phyloP scores from a whole-genome alignment of 2,113 vertebrate genomes.

The Carlito syrichta region DNA sequence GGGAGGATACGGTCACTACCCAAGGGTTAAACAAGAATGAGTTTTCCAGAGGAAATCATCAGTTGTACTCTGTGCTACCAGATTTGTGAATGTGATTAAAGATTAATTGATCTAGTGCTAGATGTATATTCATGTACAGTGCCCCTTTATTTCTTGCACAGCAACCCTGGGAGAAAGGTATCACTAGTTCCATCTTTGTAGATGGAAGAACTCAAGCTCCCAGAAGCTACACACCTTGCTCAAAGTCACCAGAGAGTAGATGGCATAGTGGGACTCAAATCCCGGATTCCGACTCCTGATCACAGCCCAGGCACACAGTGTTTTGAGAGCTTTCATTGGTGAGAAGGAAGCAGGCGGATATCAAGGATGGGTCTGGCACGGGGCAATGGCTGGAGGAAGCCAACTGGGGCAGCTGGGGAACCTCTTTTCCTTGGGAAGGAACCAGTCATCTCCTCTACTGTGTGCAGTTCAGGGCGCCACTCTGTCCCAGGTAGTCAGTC shows the following conservation, averaged over 20 bases:
- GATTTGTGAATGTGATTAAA: not conserved
- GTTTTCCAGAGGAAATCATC: not conserved
- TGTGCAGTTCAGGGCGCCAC: not conserved
- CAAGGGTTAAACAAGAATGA: not conserved
- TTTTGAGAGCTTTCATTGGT: not conserved
- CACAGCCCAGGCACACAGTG: not conserved
- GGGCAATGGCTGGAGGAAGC: not conserved
- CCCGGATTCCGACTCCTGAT: not conserved
- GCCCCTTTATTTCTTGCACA: not conserved
- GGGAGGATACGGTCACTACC: not conserved
- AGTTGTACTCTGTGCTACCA: not conserved
- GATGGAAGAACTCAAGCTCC: not conserved
- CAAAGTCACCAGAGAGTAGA: not conserved
- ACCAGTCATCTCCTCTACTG: not conserved
- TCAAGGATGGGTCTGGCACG: not conserved
- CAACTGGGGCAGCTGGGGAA: not conserved
- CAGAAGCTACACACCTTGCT: not conserved
- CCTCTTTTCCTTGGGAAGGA: not conserved
- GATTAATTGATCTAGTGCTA: not conserved
- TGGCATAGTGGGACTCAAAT: not conserved
- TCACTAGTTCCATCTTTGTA: not conserved
- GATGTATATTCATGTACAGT: not conserved
- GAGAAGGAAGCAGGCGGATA: not conserved
- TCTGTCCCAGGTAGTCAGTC: not conserved
- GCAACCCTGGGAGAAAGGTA: not conserved